A percentile compares a stretch with the other conserved stretches of the same genome.
phyloP scores from a whole-genome alignment of 2,888 invertebrate genomes.

The Eristalinus aeneus region DNA sequence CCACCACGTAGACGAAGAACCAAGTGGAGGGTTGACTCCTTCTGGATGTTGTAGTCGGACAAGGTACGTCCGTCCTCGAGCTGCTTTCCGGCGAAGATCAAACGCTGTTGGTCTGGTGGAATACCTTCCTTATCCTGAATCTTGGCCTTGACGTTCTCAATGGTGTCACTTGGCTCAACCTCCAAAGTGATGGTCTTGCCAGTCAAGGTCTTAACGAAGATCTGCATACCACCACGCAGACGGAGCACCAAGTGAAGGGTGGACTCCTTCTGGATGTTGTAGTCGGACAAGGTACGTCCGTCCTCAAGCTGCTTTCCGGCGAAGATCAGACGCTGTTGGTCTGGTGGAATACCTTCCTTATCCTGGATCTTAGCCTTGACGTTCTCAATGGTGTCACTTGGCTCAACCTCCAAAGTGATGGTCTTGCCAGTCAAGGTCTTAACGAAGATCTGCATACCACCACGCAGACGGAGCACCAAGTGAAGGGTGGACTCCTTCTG shows the following conservation, averaged over 20 bases:
- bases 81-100: conserved; percentile 83
- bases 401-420: conserved; percentile 72
- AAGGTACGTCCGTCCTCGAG: conserved; percentile 95
- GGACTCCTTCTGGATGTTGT: conserved; percentile 72
- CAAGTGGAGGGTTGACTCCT: conserved; percentile 94
- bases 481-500: conserved; percentile 73
- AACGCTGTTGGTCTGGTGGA: conserved; percentile 76
- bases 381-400: conserved; percentile 73
- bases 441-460: conserved; percentile 73
- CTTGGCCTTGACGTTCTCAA: conserved; percentile 75
- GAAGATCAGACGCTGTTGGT: conserved; percentile 72
- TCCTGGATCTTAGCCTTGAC: conserved; percentile 73
- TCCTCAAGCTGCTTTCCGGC: conserved; percentile 72
- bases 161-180: conserved; percentile 73
- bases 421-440: conserved; percentile 73
- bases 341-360: conserved; percentile 73
- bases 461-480: conserved; percentile 72
- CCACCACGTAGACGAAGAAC: conserved; percentile 94
- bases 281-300: conserved; percentile 71
- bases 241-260: conserved; percentile 72
- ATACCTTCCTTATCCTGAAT: conserved; percentile 76
- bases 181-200: conserved; percentile 77
- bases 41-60: conserved; percentile 96
- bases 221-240: conserved; percentile 77
- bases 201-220: conserved; percentile 77